phyloP scores from a whole-genome alignment of 2,113 vertebrate genomes.

The Glaucomys volans region DNA sequence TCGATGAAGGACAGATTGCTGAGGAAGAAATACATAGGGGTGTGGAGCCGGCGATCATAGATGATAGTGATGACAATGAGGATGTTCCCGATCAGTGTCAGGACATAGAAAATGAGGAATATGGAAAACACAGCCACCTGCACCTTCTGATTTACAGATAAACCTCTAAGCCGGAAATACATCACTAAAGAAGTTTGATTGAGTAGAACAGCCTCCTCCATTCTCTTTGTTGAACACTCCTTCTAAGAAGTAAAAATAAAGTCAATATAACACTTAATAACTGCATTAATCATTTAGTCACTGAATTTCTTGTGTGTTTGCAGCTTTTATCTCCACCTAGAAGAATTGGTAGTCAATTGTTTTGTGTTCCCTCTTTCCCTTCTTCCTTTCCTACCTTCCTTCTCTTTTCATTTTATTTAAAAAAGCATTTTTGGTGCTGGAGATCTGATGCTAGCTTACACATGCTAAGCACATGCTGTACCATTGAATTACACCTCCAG shows the following conservation, averaged over 20 bases:
- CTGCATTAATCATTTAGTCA: not conserved
- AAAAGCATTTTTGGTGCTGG: not conserved
- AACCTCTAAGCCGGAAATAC: conserved; percentile 77
- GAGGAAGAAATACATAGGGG: conserved; percentile 86
- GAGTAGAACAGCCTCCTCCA: conserved; percentile 36
- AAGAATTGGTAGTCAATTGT: conserved; percentile 29
- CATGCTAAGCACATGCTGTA: not conserved
- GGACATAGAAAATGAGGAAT: conserved; percentile 79
- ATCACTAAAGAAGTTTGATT: conserved; percentile 76
- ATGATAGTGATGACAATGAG: conserved; percentile 80
- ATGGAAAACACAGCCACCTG: conserved; percentile 73
- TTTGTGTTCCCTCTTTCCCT: not conserved
- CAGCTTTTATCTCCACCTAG: not conserved
- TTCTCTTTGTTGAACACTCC: conserved; percentile 36
- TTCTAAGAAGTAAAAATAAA: conserved; percentile 48
- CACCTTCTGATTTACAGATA: conserved; percentile 69
- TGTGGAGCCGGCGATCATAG: conserved; percentile 74
- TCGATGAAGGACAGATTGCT: conserved; percentile 85
- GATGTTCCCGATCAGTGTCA: conserved; percentile 80
- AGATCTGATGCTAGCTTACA: not conserved
- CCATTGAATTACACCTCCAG: not conserved
- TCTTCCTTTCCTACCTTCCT: too few relatives aligned
- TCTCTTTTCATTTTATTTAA: too few relatives aligned
- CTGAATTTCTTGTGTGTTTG: conserved; percentile 38
- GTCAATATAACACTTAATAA: not conserved